Conservation (phyloP, 2,797 vertebrate genomes). For the Smutsia temminckii region DNA sequence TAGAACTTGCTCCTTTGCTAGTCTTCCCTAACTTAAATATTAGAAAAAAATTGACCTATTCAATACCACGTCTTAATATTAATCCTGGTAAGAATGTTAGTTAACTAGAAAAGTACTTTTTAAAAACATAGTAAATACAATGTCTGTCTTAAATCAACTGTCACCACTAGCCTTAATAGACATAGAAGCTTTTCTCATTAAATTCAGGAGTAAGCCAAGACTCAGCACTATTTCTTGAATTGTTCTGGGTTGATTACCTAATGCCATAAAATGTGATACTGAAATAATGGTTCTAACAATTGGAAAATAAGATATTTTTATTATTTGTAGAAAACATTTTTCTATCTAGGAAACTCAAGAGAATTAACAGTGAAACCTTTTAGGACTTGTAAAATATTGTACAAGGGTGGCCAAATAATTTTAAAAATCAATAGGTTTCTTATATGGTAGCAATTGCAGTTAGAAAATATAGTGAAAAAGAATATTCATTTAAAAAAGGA, state of each 20-base stretch:
- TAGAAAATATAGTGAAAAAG: conserved; percentile 26
- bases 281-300: conserved; percentile 28
- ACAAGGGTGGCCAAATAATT: conserved; percentile 15
- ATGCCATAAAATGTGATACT: not conserved
- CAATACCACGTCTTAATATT: not conserved
- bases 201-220: not conserved
- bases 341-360: conserved; percentile 3
- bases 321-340: conserved; percentile 20
- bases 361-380: conserved; percentile 1
- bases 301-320: not conserved
- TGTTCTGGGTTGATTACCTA: conserved; percentile 21
- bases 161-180: not conserved
- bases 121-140: not conserved
- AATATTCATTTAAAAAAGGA: not conserved
- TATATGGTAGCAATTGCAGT: not conserved
- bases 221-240: not conserved
- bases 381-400: not conserved
- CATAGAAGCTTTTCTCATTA: not conserved
- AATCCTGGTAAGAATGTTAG: conserved; percentile 12
- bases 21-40: not conserved
- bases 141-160: not conserved
- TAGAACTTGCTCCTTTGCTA: not conserved
- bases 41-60: not conserved
- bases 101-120: not conserved
- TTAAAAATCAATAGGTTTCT: not conserved